Evolutionary conservation across 2,888 invertebrate species (phyloP).

Genomic region (Thera obeliscata): DNA sequence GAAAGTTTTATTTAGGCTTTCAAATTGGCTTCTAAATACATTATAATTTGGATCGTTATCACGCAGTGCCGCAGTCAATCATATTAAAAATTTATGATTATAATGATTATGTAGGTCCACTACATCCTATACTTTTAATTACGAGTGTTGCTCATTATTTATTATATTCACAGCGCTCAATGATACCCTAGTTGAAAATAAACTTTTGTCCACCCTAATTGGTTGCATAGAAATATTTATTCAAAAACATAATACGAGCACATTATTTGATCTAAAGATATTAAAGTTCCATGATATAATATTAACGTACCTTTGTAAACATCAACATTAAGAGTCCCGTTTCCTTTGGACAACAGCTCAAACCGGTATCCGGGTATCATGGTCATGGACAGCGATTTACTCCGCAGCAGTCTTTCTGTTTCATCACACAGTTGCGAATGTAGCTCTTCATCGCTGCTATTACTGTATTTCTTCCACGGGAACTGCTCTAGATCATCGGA

Average conservation of each 20-base stretch:
- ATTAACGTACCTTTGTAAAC: constrained; percentile 73
- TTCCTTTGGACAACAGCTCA: constrained; percentile 78
- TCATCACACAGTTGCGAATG: constrained; percentile 77
- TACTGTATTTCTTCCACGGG: constrained; percentile 71
- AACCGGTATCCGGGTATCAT: constrained; percentile 80
- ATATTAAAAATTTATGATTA: neutral
- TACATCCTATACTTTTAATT: too few species aligned
- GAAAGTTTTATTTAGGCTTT: constrained; percentile 2
- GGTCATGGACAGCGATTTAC: constrained; percentile 76
- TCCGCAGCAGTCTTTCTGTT: constrained; percentile 78
- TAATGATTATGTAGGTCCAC: too few species aligned
- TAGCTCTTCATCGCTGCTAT: constrained; percentile 75
- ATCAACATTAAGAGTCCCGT: constrained; percentile 78
- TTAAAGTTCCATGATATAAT: neutral
- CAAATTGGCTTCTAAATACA: neutral
- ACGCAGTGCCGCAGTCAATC: neutral
- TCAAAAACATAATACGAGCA: too few species aligned
- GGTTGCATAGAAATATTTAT: neutral
- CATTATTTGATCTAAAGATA: neutral
- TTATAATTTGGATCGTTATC: neutral
- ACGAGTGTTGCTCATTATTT: neutral
- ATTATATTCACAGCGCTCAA: neutral
- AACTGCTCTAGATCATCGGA: constrained; percentile 65
- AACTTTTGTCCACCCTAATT: neutral
- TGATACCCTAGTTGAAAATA: neutral